Evolutionary conservation across 2,797 vertebrate genomes (phyloP), one percentile per base, ranked within the genome.

Genomic region (Limosa lapponica): DNA sequence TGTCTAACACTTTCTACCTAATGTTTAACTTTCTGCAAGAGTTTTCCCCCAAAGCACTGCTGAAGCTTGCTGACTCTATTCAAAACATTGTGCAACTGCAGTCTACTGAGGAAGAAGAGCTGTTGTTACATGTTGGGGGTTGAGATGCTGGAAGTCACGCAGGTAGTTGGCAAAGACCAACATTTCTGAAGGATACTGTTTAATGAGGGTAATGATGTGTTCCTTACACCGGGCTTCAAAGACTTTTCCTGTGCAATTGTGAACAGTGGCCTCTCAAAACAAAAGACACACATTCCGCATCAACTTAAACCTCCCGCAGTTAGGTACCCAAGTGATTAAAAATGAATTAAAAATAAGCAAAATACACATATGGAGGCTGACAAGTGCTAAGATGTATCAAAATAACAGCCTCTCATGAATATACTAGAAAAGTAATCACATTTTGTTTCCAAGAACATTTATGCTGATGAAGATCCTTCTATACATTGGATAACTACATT

Each of bases 401-500:
- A 88, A 57, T 61, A 93, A 51, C 61, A 88, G 12, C 4, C 28
- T 82, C 4, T 80, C 34, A 44, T 54, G 44, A 80, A 70, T 81
- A 43, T 49, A 74, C 3, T 44, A 28, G 37, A 34, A 55, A 87
- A 74, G 20, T 32, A 54, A 57, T 75, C 74, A 7, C 13, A 58
- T 65, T 69, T 83, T 71, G 3, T 79, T 95, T 91, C 83, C 43
- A 88, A 86, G 72, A 88, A 41, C 30, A 58, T 74, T 94, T 81
- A 23, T 73, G 16, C 16, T 74, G 44, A 85, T 87, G 16, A 93
- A 86, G 7, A 30, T 81, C 23, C 25, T 69, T 80, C 17, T 36
- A 28, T 65, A 37, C 13, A 66, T 11, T 37, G 6, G 13, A 58
- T 43, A 86, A 59, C 11, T 54, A 55, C 59, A 79, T 84, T 65